A percentile compares a stretch with the other conserved stretches of the same genome.
Conservation (phyloP, 2,113 vertebrate genomes). For the Chloropsis cyanopogon region DNA sequence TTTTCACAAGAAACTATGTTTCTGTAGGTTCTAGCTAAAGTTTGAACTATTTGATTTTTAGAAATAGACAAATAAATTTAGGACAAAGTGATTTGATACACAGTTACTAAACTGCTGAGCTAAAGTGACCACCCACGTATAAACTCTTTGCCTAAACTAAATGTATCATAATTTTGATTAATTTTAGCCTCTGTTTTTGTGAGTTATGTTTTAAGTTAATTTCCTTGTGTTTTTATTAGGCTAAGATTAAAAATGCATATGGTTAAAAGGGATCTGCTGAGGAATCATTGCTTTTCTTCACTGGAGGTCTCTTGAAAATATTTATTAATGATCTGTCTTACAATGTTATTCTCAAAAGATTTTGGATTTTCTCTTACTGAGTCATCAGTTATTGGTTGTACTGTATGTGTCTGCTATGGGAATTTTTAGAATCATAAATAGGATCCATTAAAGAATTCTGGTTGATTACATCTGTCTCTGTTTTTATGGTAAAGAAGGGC, state of each 20-base stretch:
- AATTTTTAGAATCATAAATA: background rate
- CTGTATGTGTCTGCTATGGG: background rate
- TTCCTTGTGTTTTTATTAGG: background rate
- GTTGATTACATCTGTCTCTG: background rate
- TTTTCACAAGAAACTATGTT: background rate
- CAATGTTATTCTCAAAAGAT: background rate
- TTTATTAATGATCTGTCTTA: background rate
- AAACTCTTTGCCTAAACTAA: background rate
- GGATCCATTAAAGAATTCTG: background rate
- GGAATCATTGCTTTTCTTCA: background rate
- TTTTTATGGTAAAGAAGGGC: background rate
- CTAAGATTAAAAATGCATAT: background rate
- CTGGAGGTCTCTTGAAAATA: background rate
- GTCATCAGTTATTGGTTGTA: background rate
- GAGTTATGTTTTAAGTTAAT: background rate
- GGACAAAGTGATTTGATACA: background rate
- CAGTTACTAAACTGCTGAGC: background rate
- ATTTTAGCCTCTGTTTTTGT: background rate
- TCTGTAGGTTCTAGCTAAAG: background rate
- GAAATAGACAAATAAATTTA: background rate
- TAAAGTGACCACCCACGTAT: background rate
- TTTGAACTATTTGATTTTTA: background rate
- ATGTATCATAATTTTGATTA: background rate
- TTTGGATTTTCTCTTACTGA: background rate
- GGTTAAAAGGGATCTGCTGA: background rate